Conservation (phyloP, 2,888 invertebrate genomes). For the Leuctra nigra region DNA sequence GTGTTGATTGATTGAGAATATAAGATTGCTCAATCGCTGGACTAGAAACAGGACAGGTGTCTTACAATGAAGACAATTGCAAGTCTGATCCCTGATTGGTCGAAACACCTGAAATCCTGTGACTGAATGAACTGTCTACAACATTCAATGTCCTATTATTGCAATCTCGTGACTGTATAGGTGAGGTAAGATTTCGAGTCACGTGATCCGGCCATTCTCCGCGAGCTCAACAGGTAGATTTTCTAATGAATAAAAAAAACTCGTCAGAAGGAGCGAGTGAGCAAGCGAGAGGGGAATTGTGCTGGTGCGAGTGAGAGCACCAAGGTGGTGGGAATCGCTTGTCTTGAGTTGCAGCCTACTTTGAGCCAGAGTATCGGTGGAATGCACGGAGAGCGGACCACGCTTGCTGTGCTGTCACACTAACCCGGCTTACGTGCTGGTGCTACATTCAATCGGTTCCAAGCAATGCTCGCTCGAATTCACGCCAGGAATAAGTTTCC, state of each 20-base stretch:
- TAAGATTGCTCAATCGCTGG: too few relatives aligned
- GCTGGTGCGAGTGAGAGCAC: background rate
- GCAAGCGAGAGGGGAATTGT: background rate
- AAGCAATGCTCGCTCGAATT: too few relatives aligned
- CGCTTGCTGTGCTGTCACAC: slow-evolving; percentile 5
- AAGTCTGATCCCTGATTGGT: too few relatives aligned
- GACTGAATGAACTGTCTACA: too few relatives aligned
- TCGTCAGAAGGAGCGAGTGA: background rate
- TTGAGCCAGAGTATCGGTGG: slow-evolving; percentile 12
- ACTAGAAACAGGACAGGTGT: too few relatives aligned
- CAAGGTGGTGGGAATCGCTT: background rate
- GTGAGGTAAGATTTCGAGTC: slow-evolving; percentile 16
- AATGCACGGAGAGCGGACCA: slow-evolving; percentile 6
- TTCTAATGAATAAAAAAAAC: slow-evolving; percentile 2
- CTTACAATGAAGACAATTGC: too few relatives aligned
- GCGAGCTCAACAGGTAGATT: slow-evolving; percentile 15
- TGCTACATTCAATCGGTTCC: too few relatives aligned
- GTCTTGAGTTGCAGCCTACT: slow-evolving; percentile 12
- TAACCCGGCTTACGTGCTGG: slow-evolving; percentile 8
- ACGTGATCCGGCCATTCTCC: slow-evolving; percentile 18
- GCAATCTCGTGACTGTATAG: slow-evolving; percentile 11
- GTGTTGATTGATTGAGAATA: too few relatives aligned
- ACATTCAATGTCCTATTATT: background rate
- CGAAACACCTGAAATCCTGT: too few relatives aligned
- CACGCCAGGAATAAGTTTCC: too few relatives aligned